Percentiles rank a stretch among this genome's conserved stretches.
These are phyloP conservation scores for Drosophila ustulata DNA, from an alignment of 2,888 invertebrate genomes.

Conservation along the genomic window DNA sequence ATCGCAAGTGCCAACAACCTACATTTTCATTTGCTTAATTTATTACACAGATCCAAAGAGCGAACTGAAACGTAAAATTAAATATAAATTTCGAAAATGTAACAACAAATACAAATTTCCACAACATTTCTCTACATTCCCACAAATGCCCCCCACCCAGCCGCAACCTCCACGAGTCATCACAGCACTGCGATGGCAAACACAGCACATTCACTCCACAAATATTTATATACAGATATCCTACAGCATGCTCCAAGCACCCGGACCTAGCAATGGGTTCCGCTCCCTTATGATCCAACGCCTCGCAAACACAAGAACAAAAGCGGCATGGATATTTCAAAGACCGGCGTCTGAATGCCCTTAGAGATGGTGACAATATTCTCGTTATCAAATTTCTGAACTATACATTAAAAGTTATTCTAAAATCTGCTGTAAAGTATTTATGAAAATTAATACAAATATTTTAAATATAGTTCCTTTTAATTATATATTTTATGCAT, in stretches of 20 bases:
- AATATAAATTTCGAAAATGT: conserved; percentile 39
- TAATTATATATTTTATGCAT: not conserved
- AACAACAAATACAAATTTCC: conserved; percentile 43
- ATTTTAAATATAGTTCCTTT: too few species aligned
- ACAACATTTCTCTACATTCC: conserved; percentile 22
- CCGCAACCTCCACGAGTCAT: conserved; percentile 38
- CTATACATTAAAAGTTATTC: not conserved
- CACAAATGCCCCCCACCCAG: conserved; percentile 42
- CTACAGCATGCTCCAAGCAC: conserved; percentile 18
- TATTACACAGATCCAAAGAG: conserved; percentile 21
- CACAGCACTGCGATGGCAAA: conserved; percentile 19
- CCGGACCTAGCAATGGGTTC: conserved; percentile 35
- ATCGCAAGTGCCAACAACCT: conserved; percentile 58
- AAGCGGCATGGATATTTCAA: not conserved
- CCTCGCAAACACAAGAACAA: conserved; percentile 2
- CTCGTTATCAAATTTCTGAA: too few species aligned
- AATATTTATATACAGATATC: conserved; percentile 26
- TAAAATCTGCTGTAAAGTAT: too few species aligned
- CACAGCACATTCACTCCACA: conserved; percentile 32
- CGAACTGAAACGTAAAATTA: conserved; percentile 45
- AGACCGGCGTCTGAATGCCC: conserved; percentile 28
- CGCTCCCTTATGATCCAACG: conserved; percentile 43
- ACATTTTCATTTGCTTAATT: conserved; percentile 32
- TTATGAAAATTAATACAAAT: too few species aligned
- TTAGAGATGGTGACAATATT: not conserved